phyloP scores from a whole-genome alignment of 2,797 vertebrate species.

The Tadarida brasiliensis region DNA sequence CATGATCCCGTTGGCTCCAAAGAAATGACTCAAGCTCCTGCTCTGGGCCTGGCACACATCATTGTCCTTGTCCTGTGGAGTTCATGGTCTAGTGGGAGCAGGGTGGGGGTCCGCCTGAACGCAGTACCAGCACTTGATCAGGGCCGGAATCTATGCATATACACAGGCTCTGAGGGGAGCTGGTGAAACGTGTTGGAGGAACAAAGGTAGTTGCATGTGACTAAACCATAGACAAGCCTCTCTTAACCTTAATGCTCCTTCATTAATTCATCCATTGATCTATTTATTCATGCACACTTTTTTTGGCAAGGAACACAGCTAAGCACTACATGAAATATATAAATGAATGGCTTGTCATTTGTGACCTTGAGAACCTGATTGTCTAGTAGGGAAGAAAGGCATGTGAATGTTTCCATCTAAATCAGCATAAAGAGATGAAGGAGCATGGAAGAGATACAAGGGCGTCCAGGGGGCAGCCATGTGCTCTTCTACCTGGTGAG shows the following conservation, averaged over 20 bases:
- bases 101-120: fast-evolving
- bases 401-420: background rate
- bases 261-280: background rate
- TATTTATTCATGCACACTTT: background rate
- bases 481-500: background rate
- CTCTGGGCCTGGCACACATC: background rate
- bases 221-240: background rate
- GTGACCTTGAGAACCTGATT: background rate
- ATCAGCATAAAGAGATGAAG: background rate
- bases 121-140: background rate
- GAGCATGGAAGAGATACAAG: background rate
- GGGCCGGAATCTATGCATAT: background rate
- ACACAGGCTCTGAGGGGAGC: background rate
- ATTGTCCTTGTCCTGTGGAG: background rate
- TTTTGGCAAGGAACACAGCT: background rate
- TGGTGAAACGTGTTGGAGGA: background rate
- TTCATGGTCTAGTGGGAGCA: background rate
- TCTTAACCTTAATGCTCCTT: background rate
- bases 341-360: background rate
- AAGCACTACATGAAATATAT: background rate
- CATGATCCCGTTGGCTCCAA: background rate
- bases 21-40: background rate
- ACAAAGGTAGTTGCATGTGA: background rate
- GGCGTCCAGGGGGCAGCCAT: too few relatives aligned
- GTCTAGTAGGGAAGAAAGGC: background rate